phyloP scores from a whole-genome alignment of 2,113 vertebrate species.

The Saimiri boliviensis region DNA sequence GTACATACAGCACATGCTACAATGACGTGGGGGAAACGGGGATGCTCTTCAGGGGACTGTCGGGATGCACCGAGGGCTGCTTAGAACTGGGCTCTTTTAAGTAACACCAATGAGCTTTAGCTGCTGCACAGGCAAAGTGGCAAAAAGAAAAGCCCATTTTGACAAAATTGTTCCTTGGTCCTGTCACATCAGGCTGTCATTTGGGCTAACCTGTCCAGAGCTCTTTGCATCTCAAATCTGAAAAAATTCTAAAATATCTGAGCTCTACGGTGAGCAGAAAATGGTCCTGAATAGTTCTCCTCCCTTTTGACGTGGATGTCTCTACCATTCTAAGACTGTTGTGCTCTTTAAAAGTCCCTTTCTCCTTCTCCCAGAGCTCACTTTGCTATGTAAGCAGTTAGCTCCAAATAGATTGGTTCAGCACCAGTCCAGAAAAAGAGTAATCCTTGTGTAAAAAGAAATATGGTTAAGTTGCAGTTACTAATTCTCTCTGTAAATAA shows the following conservation, averaged over 20 bases:
- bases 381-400: neutral
- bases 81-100: neutral
- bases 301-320: neutral
- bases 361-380: neutral
- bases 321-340: neutral
- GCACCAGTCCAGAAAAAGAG: neutral
- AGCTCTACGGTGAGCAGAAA: neutral
- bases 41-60: neutral
- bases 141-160: neutral
- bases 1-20: neutral
- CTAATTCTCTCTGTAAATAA: neutral
- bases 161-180: neutral
- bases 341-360: neutral
- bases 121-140: neutral
- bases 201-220: neutral
- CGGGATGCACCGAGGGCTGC: neutral
- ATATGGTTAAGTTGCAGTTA: neutral
- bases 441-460: neutral
- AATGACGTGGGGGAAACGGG: neutral
- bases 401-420: conserved; percentile 29
- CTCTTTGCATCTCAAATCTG: neutral
- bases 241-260: neutral
- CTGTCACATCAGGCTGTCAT: neutral
- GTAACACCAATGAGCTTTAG: neutral
- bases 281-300: neutral